phyloP scores from a whole-genome alignment of 2,797 vertebrate species.

The Enteromius treurensis region DNA sequence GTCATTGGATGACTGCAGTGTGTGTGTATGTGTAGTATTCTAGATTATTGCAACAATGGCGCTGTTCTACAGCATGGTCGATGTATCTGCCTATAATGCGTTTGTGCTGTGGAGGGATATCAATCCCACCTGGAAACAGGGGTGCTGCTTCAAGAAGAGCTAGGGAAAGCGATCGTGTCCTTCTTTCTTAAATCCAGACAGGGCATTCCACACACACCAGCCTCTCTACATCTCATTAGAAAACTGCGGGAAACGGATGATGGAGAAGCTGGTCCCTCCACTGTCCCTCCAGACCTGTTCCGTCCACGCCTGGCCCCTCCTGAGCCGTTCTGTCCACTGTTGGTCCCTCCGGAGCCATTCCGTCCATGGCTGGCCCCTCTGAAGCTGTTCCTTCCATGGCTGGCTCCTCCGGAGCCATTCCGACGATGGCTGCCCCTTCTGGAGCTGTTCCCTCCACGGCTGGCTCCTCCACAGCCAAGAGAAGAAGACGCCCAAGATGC shows the following conservation, averaged over 20 bases:
- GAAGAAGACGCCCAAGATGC: no score
- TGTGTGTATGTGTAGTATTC: neutral
- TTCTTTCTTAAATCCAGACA: neutral
- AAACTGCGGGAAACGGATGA: neutral
- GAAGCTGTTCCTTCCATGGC: no score
- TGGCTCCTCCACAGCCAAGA: no score
- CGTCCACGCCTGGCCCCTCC: no score
- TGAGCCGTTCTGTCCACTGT: no score
- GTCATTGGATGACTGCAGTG: neutral
- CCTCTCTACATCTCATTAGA: neutral
- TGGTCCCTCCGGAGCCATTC: no score
- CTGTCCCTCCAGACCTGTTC: no score
- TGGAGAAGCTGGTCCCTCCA: neutral
- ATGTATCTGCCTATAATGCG: neutral
- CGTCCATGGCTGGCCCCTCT: no score
- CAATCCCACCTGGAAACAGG: neutral
- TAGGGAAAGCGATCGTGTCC: neutral
- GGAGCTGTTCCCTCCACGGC: no score
- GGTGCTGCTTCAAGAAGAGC: neutral
- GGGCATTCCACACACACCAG: neutral
- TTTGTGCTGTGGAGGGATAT: neutral
- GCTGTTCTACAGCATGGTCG: neutral
- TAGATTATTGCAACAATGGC: neutral
- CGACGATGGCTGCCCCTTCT: no score
- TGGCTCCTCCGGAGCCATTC: no score